These are phyloP conservation scores for Pollimyrus isidori DNA, from an alignment of 2,113 vertebrate genomes.

Conservation along the genomic window DNA sequence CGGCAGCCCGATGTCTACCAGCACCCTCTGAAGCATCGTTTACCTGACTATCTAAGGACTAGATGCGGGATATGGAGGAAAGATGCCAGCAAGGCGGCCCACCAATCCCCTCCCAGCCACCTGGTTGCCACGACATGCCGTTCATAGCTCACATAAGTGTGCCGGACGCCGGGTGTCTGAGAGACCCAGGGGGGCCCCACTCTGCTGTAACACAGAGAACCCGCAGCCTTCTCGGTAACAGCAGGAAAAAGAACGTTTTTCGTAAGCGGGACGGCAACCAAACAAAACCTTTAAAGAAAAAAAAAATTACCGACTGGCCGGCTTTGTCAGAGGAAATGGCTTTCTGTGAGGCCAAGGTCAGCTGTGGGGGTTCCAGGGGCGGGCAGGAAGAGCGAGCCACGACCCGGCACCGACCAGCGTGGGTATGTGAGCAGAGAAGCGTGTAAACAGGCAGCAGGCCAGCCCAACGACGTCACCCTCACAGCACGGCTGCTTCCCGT, in stretches of 20 bases:
- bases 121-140: not conserved
- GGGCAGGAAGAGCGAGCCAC: not conserved
- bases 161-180: not conserved
- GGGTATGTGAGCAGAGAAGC: constrained; percentile 47
- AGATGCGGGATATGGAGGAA: not conserved
- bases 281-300: constrained; percentile 23
- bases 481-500: not conserved
- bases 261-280: constrained; percentile 21
- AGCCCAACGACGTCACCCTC: not conserved
- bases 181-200: not conserved
- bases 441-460: not conserved
- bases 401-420: not conserved
- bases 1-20: not conserved
- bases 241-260: constrained; percentile 21
- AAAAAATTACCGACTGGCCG: constrained; percentile 39
- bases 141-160: not conserved
- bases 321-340: constrained; percentile 42
- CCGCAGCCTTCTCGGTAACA: not conserved
- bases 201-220: not conserved
- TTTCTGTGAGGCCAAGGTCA: constrained; percentile 50
- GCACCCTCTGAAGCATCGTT: not conserved
- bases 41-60: not conserved
- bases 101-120: not conserved
- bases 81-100: not conserved
- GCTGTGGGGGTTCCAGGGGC: not conserved